Evolutionary conservation across 2,888 invertebrate genomes (phyloP).

Genomic region (Heliconius cydno): DNA sequence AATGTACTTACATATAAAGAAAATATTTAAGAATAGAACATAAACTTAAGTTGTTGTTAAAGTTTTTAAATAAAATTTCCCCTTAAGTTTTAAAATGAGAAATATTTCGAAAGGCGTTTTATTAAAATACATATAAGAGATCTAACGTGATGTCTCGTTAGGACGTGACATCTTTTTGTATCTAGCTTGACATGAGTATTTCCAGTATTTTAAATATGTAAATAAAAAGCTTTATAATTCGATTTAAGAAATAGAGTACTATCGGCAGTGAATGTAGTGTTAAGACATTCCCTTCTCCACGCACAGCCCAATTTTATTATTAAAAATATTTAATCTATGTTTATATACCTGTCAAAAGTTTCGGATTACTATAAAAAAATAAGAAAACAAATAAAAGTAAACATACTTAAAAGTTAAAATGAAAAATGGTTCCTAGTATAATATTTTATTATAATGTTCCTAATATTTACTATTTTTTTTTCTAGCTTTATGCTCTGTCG

Average conservation of each 20-base stretch:
- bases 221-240: neutral
- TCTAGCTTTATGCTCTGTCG: too few relatives aligned
- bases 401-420: too few relatives aligned
- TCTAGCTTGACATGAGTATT: constrained; percentile 11
- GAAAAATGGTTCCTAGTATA: too few relatives aligned
- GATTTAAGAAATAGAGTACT: neutral
- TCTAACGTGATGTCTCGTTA: constrained; percentile 16
- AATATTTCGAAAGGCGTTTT: neutral
- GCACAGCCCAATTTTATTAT: too few relatives aligned
- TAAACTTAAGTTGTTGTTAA: neutral
- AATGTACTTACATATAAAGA: neutral
- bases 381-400: too few relatives aligned
- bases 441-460: too few relatives aligned
- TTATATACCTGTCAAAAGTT: too few relatives aligned
- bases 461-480: too few relatives aligned
- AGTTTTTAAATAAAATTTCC: neutral
- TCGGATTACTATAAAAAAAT: too few relatives aligned
- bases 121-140: constrained; percentile 12
- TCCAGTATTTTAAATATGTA: constrained; percentile 6
- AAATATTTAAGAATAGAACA: neutral
- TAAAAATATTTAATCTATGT: too few relatives aligned
- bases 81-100: neutral
- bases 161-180: constrained; percentile 26
- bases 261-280: too few relatives aligned
- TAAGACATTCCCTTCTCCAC: too few relatives aligned